Evolutionary conservation across 2,888 invertebrate genomes (phyloP), one percentile per base, ranked within the genome.

Genomic region (Altica lythri): DNA sequence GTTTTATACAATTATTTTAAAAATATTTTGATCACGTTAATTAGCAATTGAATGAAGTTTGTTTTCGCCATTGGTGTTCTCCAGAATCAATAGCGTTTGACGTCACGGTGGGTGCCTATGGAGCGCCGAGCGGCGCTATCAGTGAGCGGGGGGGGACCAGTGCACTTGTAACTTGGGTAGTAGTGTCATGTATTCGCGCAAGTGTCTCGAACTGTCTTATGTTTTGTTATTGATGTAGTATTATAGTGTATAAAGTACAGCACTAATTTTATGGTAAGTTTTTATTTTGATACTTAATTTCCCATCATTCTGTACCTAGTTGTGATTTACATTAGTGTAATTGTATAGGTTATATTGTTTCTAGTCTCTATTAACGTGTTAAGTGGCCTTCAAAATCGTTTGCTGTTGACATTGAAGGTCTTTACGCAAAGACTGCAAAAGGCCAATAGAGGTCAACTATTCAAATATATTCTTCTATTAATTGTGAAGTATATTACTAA

Each of bases 161-260:
- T 75, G 75, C 76, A 77, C 77, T 77, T 76, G 76, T 75, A 75
- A 76, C 75, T 76, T 75, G 74, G 76, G 73, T 75, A 75, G 75
- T 77, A 75, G 76, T 77, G 75, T 75, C 73, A 76, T 75, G 75
- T 74, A 76, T 74, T 70, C 73, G 75, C 72, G 75, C 75, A 75
- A 76, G 75, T 75, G 74, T 73, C 72, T 74, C 69, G 67, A 73
- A 72, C 70, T 72, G 71, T 74, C 71, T 67, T 69, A 73, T 73
- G 74, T 73, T 74, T 74, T 74, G 74, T 75, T 74, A 72, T 69
- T 72, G 67, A 71, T 69, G 65, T 73, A 48, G 73, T 71, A n/a
- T n/a, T n/a, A n/a, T n/a, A n/a, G n/a, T n/a, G n/a, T n/a, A 67
- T 68, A 65, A 72, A 53, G 73, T 71, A 68, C 70, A 68, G 69